Evolutionary conservation across 1,140 invertebrate genomes (phyloP), one percentile per base, ranked within the genome.

Genomic region (Periplaneta americana): DNA sequence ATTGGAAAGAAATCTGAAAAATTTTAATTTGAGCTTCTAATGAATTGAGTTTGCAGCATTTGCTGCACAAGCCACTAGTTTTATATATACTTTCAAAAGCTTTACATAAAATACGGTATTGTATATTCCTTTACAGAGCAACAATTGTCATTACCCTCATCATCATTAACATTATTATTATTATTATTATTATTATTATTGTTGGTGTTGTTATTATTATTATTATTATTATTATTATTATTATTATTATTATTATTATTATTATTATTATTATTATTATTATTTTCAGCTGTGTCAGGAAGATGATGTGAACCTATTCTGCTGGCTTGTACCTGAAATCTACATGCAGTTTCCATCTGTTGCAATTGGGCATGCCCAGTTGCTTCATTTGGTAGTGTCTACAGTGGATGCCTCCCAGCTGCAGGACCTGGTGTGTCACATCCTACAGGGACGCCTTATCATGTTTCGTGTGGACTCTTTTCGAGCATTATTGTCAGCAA

Each of bases 291-390:
- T 91, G 36, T 97, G 97, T 86, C 96, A 97, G 87, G 94, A 97
- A 86, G 94, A 95, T 87, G 97, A 97, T 90, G 93, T 96, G 33
- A 91, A 93, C 84, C 91, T 98, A 85, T 93, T 98, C 85, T 95
- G 96, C 85, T 98, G 94, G 91, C 89, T 99, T 78, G 92, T 98
- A 87, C 96, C 97, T 74, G 96, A 98, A 86, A 91, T 98, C 75
- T 99, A 97, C 87, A 93, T 93, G 86, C 95, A 96, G 88, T 98
- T 98, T 88, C 94, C 96, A 85, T 93, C 94, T 83, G 93, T 96
- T 85, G 93, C 95, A 15, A 91, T 97, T 78, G 97, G 97, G 83
- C 96, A 98, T 87, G 92, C 93, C 80, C 94, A 96, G 84, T 89
- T 98, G 75, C 87, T 99, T 83, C 93, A 96, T 86, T 91, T 97